Base-by-base conservation (phyloP, 1,140 invertebrate species). In the Drosophila mojavensis region DNA sequence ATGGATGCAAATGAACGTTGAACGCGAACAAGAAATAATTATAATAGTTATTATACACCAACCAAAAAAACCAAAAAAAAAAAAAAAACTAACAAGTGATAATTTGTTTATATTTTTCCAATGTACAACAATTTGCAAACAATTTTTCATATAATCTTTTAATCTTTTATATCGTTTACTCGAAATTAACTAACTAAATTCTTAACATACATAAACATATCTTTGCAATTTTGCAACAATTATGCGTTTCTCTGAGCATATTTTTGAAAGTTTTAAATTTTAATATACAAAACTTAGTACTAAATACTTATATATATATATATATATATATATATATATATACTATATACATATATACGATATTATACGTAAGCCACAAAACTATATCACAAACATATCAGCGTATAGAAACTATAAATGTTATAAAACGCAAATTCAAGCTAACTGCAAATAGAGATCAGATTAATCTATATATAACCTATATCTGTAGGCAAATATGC, bases 341-440 rank as follows among this genome's bases (percentile, higher is more conserved):
- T 59, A 73, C 43, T 43, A 51, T 11, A 45, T 28, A 39, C 36
- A 39, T 70, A 59, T 64, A 65, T 72, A 61, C 45, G 5, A 60
- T 65, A 33, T 70, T 64, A 68, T 69, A 54, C 48, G 13, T 88
- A 88, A 88, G 79, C 77, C 66, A 76, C 61, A 64, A 58, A 75
- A 79, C 75, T 79, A 84, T 89, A 88, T 88, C 84, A 64, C 80
- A 88, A 64, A 88, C 84, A 88, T 88, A 88, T 88, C 84, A 78
- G 84, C 84, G 64, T 61, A 66, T 62, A 64, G n/a, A 47, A 55
- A 58, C 59, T 58, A 75, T 71, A 65, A 53, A 59, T 64, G 54
- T 75, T 71, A 41, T 10, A 15, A 13, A 66, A 66, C 47, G 36
- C 63, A 58, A 72, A 39, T n/a, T 20, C 62, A 58, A 63, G 45